Base-by-base conservation (phyloP, 2,888 invertebrate species). In the Adela reaumurella region DNA sequence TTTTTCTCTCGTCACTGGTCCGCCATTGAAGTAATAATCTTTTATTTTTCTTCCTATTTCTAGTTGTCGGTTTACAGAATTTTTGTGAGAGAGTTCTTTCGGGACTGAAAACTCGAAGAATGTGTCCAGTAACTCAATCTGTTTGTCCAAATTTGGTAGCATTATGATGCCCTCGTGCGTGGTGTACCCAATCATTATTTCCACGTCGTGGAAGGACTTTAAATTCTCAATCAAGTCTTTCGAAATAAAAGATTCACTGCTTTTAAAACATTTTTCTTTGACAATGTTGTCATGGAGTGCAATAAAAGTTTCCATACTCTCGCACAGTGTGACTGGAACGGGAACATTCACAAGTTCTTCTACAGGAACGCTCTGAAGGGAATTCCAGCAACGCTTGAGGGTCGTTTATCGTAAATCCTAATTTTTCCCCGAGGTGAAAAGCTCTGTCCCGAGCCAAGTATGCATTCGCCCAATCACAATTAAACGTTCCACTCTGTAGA, bases 121-220 rank as follows among this genome's bases (percentile, higher is more conserved):
- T 3, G 20, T 6, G n/a, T 45, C 20, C 8, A 45, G 5, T 10
- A 8, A 5, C 19, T 16, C 20, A 14, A 11, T 20, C 14, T 17
- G 19, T 5, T 45, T 16, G 2, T 19, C 19, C 10, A 14, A 5
- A 16, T 45, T n/a, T 6, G 10, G 4, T 17, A 46, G 10, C 8
- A 28, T 47, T 5, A 57, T 45, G 4, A 58, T 19, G 0, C 86
- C 83, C 69, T 91, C 91, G 49, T 86, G 81, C 1, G 81, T 81
- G 8, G 86, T 90, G 10, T 86, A 62, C 1, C 91, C 91, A 19
- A 86, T 76, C 59, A 92, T 81, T 62, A 88, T 76, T 0, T 90
- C 89, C 1, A 85, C 76, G 35, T 66, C 56, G 45, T 65, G 65
- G 5, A 11, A 3, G 3, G n/a, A 35, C 3, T 14, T 14, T 6